These are phyloP conservation scores for Isoperla grammatica DNA, from an alignment of 2,888 invertebrate genomes.

Conservation along the genomic window DNA sequence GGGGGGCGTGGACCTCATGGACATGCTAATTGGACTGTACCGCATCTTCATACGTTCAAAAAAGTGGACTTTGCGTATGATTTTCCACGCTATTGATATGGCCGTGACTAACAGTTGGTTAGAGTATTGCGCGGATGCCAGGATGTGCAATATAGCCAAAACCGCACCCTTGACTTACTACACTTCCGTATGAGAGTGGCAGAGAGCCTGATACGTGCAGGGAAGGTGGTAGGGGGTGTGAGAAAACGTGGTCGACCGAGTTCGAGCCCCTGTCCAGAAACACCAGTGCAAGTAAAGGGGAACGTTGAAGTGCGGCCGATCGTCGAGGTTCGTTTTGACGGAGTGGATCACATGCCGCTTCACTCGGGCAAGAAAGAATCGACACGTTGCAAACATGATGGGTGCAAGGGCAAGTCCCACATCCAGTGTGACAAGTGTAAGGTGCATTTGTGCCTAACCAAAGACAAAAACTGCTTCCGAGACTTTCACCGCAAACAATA, in stretches of 20 bases:
- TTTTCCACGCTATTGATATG: conserved; percentile 27
- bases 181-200: background rate
- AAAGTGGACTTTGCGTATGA: conserved; percentile 29
- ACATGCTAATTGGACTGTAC: conserved; percentile 16
- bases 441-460: background rate
- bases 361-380: background rate
- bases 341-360: background rate
- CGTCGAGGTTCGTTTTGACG: conserved; percentile 5
- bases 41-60: conserved; percentile 24
- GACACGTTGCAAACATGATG: background rate
- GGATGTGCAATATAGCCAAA: too few species aligned
- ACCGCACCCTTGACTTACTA: background rate
- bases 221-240: background rate
- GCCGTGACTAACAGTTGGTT: conserved; percentile 27
- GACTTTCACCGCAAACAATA: conserved; percentile 17
- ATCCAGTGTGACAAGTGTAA: background rate
- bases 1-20: conserved; percentile 3
- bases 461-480: background rate
- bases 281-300: background rate
- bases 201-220: background rate
- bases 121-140: conserved; percentile 17
- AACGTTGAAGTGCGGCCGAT: background rate
- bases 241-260: background rate
- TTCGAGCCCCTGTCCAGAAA: background rate
- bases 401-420: background rate